Percentiles rank a stretch among this genome's conserved stretches.
phyloP scores from a whole-genome alignment of 2,888 invertebrate genomes.

The Abrostola triplasia region DNA sequence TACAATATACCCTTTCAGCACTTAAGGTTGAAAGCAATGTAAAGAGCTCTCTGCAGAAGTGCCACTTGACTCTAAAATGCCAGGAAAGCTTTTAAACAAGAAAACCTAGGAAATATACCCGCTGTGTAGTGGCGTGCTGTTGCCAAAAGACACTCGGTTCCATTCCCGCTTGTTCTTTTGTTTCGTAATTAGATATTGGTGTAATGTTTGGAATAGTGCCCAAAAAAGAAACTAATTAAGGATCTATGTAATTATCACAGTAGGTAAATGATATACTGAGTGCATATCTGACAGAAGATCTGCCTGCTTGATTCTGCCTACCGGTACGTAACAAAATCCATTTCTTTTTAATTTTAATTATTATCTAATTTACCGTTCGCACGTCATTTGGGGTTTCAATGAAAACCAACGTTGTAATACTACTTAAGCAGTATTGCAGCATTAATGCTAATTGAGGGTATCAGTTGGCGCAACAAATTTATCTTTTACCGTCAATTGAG shows the following conservation, averaged over 20 bases:
- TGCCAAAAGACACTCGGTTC: conserved; percentile 1
- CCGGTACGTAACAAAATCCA: no score
- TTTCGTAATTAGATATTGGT: not conserved
- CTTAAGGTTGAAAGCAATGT: conserved; percentile 49
- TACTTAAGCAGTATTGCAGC: no score
- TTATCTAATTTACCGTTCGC: no score
- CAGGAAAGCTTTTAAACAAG: conserved; percentile 51
- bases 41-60: conserved; percentile 48
- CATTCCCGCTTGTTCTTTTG: conserved; percentile 1
- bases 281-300: no score
- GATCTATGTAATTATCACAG: no score
- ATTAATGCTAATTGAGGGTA: no score
- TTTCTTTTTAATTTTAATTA: no score
- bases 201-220: not conserved
- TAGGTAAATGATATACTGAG: not conserved
- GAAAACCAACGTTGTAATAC: no score
- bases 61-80: conserved; percentile 55
- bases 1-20: conserved; percentile 41
- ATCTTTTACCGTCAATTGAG: no score
- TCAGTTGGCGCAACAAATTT: no score
- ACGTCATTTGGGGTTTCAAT: no score
- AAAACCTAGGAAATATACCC: conserved; percentile 27
- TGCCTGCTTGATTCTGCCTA: no score
- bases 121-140: not conserved
- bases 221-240: not conserved